A percentile compares a stretch with the other conserved stretches of the same genome.
These are phyloP conservation scores for Propithecus perrieri DNA, from an alignment of 2,797 vertebrate species.

Conservation along the genomic window DNA sequence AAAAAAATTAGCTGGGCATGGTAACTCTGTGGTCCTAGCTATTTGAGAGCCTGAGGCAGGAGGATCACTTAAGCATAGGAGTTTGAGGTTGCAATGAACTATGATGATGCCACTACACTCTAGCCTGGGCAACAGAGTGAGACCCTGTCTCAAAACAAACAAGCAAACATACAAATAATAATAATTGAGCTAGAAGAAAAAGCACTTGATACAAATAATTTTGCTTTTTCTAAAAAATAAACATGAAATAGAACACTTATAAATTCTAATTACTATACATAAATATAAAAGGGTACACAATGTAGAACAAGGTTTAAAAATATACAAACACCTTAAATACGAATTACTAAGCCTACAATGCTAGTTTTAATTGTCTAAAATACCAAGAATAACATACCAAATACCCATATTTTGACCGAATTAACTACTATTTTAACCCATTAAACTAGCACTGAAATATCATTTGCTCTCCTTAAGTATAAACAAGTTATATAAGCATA, in stretches of 20 bases:
- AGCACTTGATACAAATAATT: not conserved
- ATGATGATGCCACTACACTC: not conserved
- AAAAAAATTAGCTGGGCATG: not conserved
- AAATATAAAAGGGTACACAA: not conserved
- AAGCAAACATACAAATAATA: not conserved
- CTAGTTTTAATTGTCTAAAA: not conserved
- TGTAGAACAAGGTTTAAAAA: constrained; percentile 23
- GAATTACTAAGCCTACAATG: constrained; percentile 8
- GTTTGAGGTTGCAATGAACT: not conserved
- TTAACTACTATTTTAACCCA: constrained; percentile 2
- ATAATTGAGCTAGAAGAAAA: not conserved
- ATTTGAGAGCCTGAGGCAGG: too few species aligned
- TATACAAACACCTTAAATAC: not conserved
- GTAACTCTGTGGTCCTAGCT: too few species aligned
- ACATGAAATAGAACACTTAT: not conserved
- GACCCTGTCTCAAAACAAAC: not conserved
- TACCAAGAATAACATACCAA: not conserved
- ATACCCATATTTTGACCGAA: constrained; percentile 26
- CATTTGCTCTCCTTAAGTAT: not conserved
- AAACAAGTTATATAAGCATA: not conserved
- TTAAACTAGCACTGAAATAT: not conserved
- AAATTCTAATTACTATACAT: constrained; percentile 5
- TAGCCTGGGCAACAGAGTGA: not conserved
- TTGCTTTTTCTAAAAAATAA: not conserved
- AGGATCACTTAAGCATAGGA: not conserved